phyloP scores from a whole-genome alignment of 2,888 invertebrate species.

The Hofmannophila pseudospretella region DNA sequence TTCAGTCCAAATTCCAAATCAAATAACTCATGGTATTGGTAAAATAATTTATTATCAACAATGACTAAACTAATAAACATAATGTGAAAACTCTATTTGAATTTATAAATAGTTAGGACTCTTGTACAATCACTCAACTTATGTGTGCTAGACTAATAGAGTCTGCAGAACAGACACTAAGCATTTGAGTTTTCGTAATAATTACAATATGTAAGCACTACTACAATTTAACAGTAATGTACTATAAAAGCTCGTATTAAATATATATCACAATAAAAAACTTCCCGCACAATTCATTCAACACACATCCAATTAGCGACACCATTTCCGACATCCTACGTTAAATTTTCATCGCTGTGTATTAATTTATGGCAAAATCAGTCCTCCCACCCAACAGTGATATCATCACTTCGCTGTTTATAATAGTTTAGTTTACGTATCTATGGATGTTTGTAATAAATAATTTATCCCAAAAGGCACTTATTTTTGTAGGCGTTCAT shows the following conservation, averaged over 20 bases:
- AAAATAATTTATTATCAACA: constrained; percentile 48
- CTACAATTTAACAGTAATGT: background rate
- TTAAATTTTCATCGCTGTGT: too few species aligned
- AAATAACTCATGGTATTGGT: background rate
- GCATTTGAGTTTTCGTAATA: background rate
- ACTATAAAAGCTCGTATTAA: background rate
- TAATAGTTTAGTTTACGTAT: too few species aligned
- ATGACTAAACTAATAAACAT: constrained; percentile 36
- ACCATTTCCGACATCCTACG: too few species aligned
- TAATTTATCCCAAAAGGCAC: too few species aligned
- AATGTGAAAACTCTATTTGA: constrained; percentile 8
- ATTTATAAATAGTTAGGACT: constrained; percentile 39
- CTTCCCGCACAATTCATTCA: too few species aligned
- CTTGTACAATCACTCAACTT: constrained; percentile 25
- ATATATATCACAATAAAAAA: background rate
- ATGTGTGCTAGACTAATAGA: constrained; percentile 6
- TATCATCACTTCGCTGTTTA: too few species aligned
- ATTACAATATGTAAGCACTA: background rate
- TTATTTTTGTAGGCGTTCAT: background rate
- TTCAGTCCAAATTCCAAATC: constrained; percentile 1
- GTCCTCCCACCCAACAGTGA: too few species aligned
- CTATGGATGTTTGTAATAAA: too few species aligned
- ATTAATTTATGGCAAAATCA: too few species aligned
- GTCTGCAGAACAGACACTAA: background rate
- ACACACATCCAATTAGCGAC: too few species aligned